Evolutionary conservation across 2,888 invertebrate genomes (phyloP).

Genomic region (Philhelius pedissequus): DNA sequence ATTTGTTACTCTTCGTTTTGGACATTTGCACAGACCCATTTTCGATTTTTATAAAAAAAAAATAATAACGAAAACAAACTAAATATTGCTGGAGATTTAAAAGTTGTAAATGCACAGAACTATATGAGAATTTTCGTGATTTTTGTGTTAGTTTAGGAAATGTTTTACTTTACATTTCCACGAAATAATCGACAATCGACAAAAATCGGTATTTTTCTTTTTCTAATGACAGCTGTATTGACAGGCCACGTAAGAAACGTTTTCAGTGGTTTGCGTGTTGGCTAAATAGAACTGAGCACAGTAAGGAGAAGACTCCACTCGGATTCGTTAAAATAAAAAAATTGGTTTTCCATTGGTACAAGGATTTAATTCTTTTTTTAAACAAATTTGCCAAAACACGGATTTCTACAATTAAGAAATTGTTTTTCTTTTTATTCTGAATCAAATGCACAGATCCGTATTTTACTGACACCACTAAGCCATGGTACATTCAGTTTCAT

Average conservation of each 20-base stretch:
- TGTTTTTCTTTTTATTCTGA: too few species aligned
- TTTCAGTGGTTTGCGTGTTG: conserved; percentile 22
- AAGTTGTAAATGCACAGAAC: conserved; percentile 33
- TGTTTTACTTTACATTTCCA: conserved; percentile 49
- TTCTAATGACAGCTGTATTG: conserved; percentile 42
- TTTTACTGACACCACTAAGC: too few species aligned
- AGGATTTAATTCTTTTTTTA: too few species aligned
- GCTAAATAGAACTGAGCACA: conserved; percentile 32
- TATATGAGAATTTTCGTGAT: not conserved
- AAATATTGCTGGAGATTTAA: not conserved
- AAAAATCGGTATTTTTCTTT: conserved; percentile 35
- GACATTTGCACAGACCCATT: conserved; percentile 99
- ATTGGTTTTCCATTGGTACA: too few species aligned
- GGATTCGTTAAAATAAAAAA: not conserved
- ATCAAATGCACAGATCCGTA: too few species aligned
- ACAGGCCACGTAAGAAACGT: conserved; percentile 55
- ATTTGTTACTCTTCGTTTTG: conserved; percentile 97
- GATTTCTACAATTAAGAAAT: too few species aligned
- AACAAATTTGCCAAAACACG: too few species aligned
- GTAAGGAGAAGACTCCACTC: not conserved
- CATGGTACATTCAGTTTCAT: too few species aligned
- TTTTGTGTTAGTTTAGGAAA: not conserved
- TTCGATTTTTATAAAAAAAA: conserved; percentile 51
- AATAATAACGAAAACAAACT: conserved; percentile 13
- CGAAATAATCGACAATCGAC: not conserved